Evolutionary conservation across 2,797 vertebrate genomes (phyloP).

Genomic region (Uromys caudimaculatus): DNA sequence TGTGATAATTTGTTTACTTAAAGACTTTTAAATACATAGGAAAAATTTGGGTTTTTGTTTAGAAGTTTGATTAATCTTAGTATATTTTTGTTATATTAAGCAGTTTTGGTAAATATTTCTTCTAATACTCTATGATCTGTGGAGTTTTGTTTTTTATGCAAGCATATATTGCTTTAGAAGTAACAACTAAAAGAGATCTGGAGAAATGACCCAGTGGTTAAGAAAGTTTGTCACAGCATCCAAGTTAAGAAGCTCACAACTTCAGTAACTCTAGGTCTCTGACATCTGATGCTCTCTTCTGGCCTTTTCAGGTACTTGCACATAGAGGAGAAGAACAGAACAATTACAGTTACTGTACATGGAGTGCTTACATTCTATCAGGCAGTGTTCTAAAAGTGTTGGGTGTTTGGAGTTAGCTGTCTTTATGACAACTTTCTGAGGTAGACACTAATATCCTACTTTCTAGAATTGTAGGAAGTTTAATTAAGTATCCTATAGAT

Average conservation of each 20-base stretch:
- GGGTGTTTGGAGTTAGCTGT: not conserved
- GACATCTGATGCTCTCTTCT: not conserved
- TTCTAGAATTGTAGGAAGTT: slow-evolving; percentile 51
- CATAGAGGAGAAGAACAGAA: not conserved
- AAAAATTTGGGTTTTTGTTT: slow-evolving; percentile 24
- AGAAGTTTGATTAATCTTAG: slow-evolving; percentile 54
- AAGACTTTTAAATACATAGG: slow-evolving; percentile 27
- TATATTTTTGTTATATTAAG: not conserved
- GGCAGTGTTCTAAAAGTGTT: not conserved
- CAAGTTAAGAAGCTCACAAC: not conserved
- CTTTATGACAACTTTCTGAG: not conserved
- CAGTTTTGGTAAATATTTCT: not conserved
- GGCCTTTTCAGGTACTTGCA: not conserved
- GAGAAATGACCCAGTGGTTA: not conserved
- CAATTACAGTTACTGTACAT: not conserved
- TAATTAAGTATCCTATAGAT: not conserved
- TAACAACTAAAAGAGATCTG: not conserved
- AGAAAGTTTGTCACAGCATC: not conserved
- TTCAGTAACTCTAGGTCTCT: not conserved
- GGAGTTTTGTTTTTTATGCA: not conserved
- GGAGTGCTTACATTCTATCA: not conserved
- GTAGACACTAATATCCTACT: not conserved
- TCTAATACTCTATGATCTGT: slow-evolving; percentile 4
- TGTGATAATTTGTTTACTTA: slow-evolving; percentile 56
- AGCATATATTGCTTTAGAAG: slow-evolving; percentile 50